Base-by-base conservation (phyloP, 92 coral and sea anemone genomes). In the Palythoa grandis region DNA sequence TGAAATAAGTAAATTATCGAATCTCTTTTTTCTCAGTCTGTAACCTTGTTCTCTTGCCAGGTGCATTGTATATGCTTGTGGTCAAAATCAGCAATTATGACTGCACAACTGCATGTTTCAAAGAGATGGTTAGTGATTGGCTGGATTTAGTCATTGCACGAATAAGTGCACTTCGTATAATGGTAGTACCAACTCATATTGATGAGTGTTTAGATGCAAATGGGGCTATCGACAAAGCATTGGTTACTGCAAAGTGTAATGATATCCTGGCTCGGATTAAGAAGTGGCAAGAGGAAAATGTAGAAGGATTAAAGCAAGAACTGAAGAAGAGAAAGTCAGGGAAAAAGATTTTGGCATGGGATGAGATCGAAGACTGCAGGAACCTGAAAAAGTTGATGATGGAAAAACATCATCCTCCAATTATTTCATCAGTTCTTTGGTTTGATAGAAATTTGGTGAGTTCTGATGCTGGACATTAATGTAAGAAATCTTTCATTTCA, bases 161-260 rank as follows among this genome's bases (percentile, higher is more conserved):
- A 19, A 91, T 96, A 24, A 82, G 71, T 52, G 88, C 88, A 67
- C 98, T 98, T 16, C 88, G 96, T 38, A 79, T 96, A 89, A 91
- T 96, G 95, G 74, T 96, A 65, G 98, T 96, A 2, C 94, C 95
- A 2, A 96, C 98, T 11, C 98, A 96, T 52, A 74, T 88, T 47
- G 98, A 96, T 69, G 88, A 90, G 48, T 94, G 95, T 37, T 76
- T 52, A 4, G 79, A 79, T 24, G 66, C 53, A 16, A 53, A 70
- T 37, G 58, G 74, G 39, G 90, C 85, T 16, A 48, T 40, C 12
- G 78, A 77, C 23, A 79, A 79, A 25, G 52, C 13, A 16, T 69
- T 72, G 11, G 82, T 89, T 23, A 78, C 76, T 14, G 38, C 77
- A 72, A 90, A 92, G 86, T 94, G 98, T 78, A 20, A 71, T 9